phyloP scores from a whole-genome alignment of 2,113 vertebrate genomes.

The Myanophis thanlyinensis region DNA sequence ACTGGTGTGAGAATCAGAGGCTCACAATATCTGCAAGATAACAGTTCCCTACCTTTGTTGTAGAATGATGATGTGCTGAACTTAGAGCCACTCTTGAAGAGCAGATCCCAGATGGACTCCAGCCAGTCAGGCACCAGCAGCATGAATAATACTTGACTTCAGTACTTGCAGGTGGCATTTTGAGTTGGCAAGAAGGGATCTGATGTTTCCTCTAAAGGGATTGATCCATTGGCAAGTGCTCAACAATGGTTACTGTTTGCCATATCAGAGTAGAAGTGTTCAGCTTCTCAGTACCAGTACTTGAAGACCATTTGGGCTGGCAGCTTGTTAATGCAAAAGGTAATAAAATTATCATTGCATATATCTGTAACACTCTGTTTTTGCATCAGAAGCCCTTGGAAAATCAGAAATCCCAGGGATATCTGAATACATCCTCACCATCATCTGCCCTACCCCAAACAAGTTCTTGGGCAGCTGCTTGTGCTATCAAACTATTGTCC shows the following conservation, averaged over 20 bases:
- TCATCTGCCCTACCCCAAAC: neutral
- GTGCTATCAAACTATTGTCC: neutral
- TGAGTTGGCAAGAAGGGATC: neutral
- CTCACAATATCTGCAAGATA: neutral
- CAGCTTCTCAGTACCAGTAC: neutral
- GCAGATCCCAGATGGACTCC: neutral
- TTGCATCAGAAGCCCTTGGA: neutral
- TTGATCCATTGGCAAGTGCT: neutral
- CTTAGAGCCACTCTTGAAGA: neutral
- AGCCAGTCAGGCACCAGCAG: neutral
- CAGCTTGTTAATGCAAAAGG: neutral
- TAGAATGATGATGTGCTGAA: neutral
- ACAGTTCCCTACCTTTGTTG: neutral
- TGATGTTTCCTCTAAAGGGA: neutral
- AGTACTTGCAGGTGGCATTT: neutral
- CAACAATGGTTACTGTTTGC: neutral
- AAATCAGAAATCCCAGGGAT: neutral
- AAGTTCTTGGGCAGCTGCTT: neutral
- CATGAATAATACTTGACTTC: neutral
- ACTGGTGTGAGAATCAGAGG: neutral
- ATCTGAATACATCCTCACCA: neutral
- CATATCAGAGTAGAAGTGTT: neutral
- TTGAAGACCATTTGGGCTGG: neutral
- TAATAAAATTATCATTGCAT: neutral
- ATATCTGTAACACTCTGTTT: neutral